Evolutionary conservation across 2,888 invertebrate species (phyloP), one percentile per base, ranked within the genome.

Genomic region (Coelopa pilipes): DNA sequence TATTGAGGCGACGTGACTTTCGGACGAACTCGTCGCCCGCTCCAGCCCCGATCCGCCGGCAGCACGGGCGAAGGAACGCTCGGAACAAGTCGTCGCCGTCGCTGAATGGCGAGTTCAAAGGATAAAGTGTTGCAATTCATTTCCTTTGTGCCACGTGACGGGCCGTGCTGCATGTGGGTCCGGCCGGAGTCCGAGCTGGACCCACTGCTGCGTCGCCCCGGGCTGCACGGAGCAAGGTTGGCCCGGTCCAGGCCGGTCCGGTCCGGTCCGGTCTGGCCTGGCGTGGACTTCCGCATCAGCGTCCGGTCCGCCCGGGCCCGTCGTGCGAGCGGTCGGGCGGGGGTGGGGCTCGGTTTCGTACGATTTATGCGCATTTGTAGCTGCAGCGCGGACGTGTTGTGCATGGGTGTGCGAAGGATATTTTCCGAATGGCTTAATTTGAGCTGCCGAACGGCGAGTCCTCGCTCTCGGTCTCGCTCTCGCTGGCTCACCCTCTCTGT

Each of bases 1-100:
- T 70, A 60, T 70, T 50, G 60, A 50, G 50, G 70, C 70, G 34
- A 70, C 62, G 70, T 60, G 60, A 60, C 70, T 60, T 70, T 62
- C 57, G 50, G 59, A 34, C 34, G 34, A 34, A 34, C 34, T 7
- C 34, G 34, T 4, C 2, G 4, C 34, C 34, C 7, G 4, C 34
- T 34, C 34, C 34, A 34, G 34, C 4, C 7, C 34, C 34, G 15
- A 19, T 15, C 34, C 13, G n/a, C n/a, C n/a, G n/a, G 24, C 19
- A 46, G 49, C 17, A n/a, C n/a, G 34, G 46, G 15, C 34, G 45
- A 46, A 45, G 9, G 21, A 12, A n/a, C 3, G 21, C 19, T n/a
- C n/a, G n/a, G 45, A 49, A 53, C n/a, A 17, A 68, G 45, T 68
- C 21, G 55, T 15, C 34, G 46, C 47, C 46, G 65, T 46, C 47